phyloP scores from a whole-genome alignment of 2,888 invertebrate genomes.

The Carpatolechia fugitivella region DNA sequence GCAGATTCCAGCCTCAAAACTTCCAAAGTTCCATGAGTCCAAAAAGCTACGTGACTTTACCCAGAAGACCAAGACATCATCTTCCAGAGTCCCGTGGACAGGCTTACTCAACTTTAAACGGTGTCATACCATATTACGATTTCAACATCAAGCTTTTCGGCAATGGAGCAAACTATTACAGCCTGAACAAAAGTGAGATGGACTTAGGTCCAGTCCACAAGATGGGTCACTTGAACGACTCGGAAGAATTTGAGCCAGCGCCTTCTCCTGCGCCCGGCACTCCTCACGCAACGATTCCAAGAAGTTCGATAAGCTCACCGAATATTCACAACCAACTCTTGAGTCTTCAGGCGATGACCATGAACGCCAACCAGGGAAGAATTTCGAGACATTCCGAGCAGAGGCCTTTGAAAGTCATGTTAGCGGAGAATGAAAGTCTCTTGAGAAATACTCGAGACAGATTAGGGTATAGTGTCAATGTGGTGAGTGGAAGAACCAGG shows the following conservation, averaged over 20 bases:
- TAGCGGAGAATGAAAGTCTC: constrained; percentile 59
- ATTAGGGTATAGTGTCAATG: constrained; percentile 55
- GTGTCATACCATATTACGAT: constrained; percentile 83
- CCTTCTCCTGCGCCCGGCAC: constrained; percentile 76
- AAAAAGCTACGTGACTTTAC: constrained; percentile 92
- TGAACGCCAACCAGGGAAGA: constrained; percentile 33
- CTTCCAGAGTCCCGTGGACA: constrained; percentile 78
- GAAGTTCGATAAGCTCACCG: constrained; percentile 75
- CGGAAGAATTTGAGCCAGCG: constrained; percentile 70
- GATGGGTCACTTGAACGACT: constrained; percentile 70
- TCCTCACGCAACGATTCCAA: constrained; percentile 64
- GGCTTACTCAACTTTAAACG: constrained; percentile 64
- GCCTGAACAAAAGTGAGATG: constrained; percentile 85
- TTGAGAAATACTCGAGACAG: constrained; percentile 44
- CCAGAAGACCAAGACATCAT: constrained; percentile 86
- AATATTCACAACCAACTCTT: constrained; percentile 74
- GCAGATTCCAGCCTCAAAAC: constrained; percentile 81
- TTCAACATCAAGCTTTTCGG: constrained; percentile 91
- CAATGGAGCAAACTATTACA: constrained; percentile 87
- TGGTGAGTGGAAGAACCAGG: constrained; percentile 56
- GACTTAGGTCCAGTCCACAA: constrained; percentile 76
- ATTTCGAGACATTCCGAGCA: constrained; percentile 50
- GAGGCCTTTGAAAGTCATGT: constrained; percentile 54
- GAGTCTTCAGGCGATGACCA: constrained; percentile 61
- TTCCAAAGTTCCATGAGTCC: constrained; percentile 81